Conservation (phyloP, 2,888 invertebrate species). For the Parochlus steinenii region DNA sequence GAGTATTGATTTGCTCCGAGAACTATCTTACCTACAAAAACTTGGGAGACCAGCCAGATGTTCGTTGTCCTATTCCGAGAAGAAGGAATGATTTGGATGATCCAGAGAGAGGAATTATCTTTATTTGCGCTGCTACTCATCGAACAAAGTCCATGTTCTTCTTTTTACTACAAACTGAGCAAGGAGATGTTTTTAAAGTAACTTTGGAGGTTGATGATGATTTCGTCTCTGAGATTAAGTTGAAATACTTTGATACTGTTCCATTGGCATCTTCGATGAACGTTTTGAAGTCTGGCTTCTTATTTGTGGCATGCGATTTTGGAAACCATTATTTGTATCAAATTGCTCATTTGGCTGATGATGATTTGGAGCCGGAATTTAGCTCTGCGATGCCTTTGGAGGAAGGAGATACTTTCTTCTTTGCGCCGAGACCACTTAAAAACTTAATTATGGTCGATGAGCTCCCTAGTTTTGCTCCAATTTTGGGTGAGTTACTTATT, state of each 20-base stretch:
- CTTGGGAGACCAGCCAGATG: conserved; percentile 97
- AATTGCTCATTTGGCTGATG: conserved; percentile 98
- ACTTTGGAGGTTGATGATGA: conserved; percentile 95
- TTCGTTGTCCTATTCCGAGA: conserved; percentile 92
- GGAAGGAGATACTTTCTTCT: conserved; percentile 98
- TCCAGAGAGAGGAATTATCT: conserved; percentile 97
- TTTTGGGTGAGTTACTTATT: conserved; percentile 50
- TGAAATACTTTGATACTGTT: conserved; percentile 99
- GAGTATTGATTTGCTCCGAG: conserved; percentile 95
- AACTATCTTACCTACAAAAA: conserved; percentile 99
- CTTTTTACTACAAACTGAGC: conserved; percentile 97
- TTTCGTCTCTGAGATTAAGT: conserved; percentile 94
- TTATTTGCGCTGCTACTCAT: conserved; percentile 97
- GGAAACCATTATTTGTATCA: conserved; percentile 98
- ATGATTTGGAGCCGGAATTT: conserved; percentile 97
- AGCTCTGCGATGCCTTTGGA: conserved; percentile 96
- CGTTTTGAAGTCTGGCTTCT: conserved; percentile 94
- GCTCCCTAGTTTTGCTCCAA: conserved; percentile 87
- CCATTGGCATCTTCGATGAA: conserved; percentile 95
- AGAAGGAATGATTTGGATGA: conserved; percentile 96
- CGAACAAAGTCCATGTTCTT: conserved; percentile 99
- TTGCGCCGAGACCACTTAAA: conserved; percentile 81
- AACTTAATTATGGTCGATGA: conserved; percentile 96
- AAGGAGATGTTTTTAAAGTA: conserved; percentile 90
- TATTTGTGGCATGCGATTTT: conserved; percentile 97